These are phyloP conservation scores for Rhegmatorhina hoffmannsi DNA, from an alignment of 2,113 vertebrate genomes.

Conservation along the genomic window DNA sequence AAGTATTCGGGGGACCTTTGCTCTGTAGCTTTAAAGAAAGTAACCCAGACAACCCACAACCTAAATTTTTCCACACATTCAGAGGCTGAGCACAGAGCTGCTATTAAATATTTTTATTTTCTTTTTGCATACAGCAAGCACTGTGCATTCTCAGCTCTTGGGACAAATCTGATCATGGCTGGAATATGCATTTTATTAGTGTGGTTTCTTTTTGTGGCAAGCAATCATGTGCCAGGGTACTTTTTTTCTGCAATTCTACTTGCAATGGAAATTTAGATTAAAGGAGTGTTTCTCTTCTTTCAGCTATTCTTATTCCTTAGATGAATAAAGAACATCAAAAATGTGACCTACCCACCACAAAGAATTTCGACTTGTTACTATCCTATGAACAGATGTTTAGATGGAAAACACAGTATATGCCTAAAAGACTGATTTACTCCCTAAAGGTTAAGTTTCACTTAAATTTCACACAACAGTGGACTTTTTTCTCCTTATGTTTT, in stretches of 20 bases:
- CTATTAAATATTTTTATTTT: slow-evolving; percentile 45
- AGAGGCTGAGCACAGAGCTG: slow-evolving; percentile 4
- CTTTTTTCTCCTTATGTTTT: background rate
- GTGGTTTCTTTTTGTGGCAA: slow-evolving; percentile 10
- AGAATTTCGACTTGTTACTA: background rate
- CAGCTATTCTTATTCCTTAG: background rate
- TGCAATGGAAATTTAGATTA: background rate
- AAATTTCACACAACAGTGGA: background rate
- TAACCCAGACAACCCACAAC: slow-evolving; percentile 54
- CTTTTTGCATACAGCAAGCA: slow-evolving; percentile 59
- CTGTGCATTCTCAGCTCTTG: slow-evolving; percentile 15
- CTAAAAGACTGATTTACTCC: background rate
- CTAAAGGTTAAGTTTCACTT: background rate
- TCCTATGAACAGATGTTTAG: background rate
- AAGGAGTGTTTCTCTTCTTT: background rate
- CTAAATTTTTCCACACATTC: slow-evolving; percentile 51
- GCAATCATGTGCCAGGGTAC: background rate
- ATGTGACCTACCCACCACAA: background rate
- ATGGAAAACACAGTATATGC: background rate
- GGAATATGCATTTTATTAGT: slow-evolving; percentile 42
- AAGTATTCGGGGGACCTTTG: background rate
- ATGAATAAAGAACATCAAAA: background rate
- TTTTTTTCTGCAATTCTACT: background rate
- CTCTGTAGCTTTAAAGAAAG: slow-evolving; percentile 49
- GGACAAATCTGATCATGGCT: background rate